Percentiles rank a stretch among this genome's conserved stretches.
These are phyloP conservation scores for Acanthopagrus latus DNA, from an alignment of 2,797 vertebrate species.

Conservation along the genomic window DNA sequence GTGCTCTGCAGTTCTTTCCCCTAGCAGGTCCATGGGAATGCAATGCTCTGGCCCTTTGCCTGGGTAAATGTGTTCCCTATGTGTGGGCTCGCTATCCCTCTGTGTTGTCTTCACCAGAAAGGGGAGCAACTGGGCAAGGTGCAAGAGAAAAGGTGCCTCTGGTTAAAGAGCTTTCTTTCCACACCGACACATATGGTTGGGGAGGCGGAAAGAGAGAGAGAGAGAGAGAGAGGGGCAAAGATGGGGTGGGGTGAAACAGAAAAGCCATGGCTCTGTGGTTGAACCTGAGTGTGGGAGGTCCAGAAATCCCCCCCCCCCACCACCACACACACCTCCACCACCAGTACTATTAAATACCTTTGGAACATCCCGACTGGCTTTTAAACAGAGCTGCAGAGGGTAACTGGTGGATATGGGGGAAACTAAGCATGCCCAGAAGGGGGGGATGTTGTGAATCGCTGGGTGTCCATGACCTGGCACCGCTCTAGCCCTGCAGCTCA, in stretches of 20 bases:
- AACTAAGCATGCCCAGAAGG: conserved; percentile 82
- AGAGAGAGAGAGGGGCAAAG: conserved; percentile 35
- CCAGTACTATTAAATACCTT: conserved; percentile 82
- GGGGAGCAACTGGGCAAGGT: conserved; percentile 70
- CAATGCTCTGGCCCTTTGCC: conserved; percentile 80
- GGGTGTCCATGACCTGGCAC: conserved; percentile 84
- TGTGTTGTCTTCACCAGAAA: conserved; percentile 70
- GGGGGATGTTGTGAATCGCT: conserved; percentile 81
- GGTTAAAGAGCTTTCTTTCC: conserved; percentile 64
- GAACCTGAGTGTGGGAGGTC: conserved; percentile 86
- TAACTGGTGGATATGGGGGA: conserved; percentile 80
- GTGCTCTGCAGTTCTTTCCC: conserved; percentile 75
- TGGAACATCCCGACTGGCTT: conserved; percentile 81
- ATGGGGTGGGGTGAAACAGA: conserved; percentile 67
- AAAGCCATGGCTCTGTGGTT: conserved; percentile 79
- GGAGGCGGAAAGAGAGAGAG: conserved; percentile 32
- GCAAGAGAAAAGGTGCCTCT: conserved; percentile 75
- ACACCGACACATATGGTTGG: conserved; percentile 67
- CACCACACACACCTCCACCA: conserved; percentile 42
- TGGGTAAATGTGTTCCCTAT: conserved; percentile 84
- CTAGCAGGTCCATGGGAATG: conserved; percentile 79
- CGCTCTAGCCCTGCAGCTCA: conserved; percentile 76
- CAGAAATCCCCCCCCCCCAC: conserved; percentile 56
- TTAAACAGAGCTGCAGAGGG: conserved; percentile 81
- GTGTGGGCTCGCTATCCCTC: conserved; percentile 72